Evolutionary conservation across 2,113 vertebrate genomes (phyloP).

Genomic region (Tachysurus vachellii): DNA sequence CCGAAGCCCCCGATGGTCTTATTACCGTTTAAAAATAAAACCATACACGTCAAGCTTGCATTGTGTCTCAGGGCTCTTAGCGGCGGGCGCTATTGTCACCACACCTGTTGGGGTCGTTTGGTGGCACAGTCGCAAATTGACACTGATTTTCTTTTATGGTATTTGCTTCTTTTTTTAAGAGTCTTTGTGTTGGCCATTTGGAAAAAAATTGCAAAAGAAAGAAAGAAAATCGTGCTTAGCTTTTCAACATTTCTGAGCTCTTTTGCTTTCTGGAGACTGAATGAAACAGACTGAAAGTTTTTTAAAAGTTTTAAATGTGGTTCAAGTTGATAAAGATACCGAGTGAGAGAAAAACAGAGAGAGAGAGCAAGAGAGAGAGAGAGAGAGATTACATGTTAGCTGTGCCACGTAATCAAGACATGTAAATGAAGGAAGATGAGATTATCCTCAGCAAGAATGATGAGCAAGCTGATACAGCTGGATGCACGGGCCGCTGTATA

Average conservation of each 20-base stretch:
- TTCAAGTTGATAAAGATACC: background rate
- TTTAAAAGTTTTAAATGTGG: background rate
- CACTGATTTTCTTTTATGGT: background rate
- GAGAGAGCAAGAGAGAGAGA: background rate
- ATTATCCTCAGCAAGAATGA: constrained; percentile 51
- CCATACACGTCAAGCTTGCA: constrained; percentile 64
- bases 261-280: background rate
- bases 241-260: background rate
- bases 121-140: background rate
- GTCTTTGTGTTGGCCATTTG: constrained; percentile 33
- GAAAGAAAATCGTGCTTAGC: background rate
- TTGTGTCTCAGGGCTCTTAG: constrained; percentile 59
- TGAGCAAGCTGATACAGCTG: constrained; percentile 30
- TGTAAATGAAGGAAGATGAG: constrained; percentile 37
- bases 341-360: background rate
- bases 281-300: background rate
- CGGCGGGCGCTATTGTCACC: constrained; percentile 39
- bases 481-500: constrained; percentile 7
- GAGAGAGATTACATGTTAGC: background rate
- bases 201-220: background rate
- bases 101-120: background rate
- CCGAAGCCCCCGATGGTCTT: constrained; percentile 57
- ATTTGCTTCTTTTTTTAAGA: background rate
- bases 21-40: constrained; percentile 72
- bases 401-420: constrained; percentile 30